These are phyloP conservation scores for Penaeus chinensis DNA, from an alignment of 1,140 invertebrate genomes.

Conservation along the genomic window DNA sequence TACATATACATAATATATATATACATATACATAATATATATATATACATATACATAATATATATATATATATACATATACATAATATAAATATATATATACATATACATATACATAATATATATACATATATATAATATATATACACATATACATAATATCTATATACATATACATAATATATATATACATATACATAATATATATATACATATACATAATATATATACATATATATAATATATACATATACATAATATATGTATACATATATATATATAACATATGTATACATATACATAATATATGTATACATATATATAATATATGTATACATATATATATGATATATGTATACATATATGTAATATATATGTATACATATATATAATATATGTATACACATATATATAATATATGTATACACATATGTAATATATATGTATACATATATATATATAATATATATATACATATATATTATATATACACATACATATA, in stretches of 20 bases:
- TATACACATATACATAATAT: background rate
- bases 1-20: slow-evolving; percentile 14
- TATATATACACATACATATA: background rate
- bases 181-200: background rate
- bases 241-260: background rate
- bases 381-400: background rate
- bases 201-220: background rate
- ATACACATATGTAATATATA: background rate
- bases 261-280: too few species aligned
- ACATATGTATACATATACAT: too few species aligned
- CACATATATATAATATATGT: background rate
- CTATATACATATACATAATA: background rate
- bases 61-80: slow-evolving; percentile 5
- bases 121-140: background rate
- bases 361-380: background rate
- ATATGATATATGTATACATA: background rate
- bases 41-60: background rate
- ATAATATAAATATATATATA: background rate
- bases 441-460: background rate
- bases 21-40: background rate
- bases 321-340: background rate
- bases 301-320: background rate
- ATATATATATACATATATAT: background rate
- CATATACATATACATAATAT: background rate
- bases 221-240: background rate